Conservation (phyloP, 2,888 invertebrate genomes). For the Lasioglossum malachurum region DNA sequence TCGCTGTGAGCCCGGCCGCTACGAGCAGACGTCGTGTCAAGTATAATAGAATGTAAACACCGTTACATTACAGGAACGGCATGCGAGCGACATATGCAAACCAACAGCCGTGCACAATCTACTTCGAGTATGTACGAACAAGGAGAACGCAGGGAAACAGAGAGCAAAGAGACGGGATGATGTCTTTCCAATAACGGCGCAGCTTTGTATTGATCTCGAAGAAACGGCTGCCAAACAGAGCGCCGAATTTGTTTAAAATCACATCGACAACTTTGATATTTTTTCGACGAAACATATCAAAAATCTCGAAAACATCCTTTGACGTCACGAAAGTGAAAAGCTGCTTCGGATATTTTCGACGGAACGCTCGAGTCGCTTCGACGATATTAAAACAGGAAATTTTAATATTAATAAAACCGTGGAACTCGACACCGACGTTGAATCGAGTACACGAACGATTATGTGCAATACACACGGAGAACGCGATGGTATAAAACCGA, state of each 20-base stretch:
- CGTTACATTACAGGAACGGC: constrained; percentile 39
- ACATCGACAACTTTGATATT: background rate
- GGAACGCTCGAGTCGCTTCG: background rate
- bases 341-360: background rate
- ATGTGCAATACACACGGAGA: background rate
- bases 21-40: constrained; percentile 36
- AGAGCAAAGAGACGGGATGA: constrained; percentile 19
- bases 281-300: background rate
- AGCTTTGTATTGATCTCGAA: constrained; percentile 35
- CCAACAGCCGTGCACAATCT: constrained; percentile 52
- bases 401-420: background rate
- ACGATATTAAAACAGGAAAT: background rate
- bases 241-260: constrained; percentile 34
- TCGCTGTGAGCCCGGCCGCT: constrained; percentile 15
- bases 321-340: background rate
- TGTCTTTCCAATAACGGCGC: constrained; percentile 47
- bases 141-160: constrained; percentile 9
- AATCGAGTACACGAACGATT: background rate
- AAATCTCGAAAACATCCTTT: background rate
- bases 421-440: background rate
- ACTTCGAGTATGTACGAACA: constrained; percentile 40
- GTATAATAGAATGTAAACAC: constrained; percentile 58
- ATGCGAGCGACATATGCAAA: constrained; percentile 43
- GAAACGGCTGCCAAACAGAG: constrained; percentile 16
- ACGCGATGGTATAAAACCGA: background rate